Percentiles rank a stretch among this genome's conserved stretches.
Conservation (phyloP, 2,888 invertebrate genomes). For the Xylophagus ater region DNA sequence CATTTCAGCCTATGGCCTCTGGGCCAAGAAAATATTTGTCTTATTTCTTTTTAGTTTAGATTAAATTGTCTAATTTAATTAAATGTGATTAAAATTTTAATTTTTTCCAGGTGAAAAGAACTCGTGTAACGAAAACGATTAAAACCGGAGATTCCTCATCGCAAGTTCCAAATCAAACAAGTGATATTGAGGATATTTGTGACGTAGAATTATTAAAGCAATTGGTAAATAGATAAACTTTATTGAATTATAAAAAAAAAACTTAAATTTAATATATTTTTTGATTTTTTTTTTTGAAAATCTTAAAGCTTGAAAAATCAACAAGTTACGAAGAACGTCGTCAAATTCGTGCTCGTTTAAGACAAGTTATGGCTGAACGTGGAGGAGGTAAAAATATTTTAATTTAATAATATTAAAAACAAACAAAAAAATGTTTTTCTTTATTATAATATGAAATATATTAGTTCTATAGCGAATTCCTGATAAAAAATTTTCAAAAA, state of each 20-base stretch:
- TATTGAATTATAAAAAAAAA: neutral
- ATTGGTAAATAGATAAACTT: constrained; percentile 47
- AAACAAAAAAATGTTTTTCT: constrained; percentile 3
- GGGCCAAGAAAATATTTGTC: too few species aligned
- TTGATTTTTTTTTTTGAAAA: constrained; percentile 2
- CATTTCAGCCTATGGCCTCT: too few species aligned
- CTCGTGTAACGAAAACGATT: constrained; percentile 37
- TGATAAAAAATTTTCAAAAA: constrained; percentile 5
- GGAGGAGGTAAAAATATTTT: constrained; percentile 49
- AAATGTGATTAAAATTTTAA: constrained; percentile 13
- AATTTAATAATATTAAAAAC: constrained; percentile 2
- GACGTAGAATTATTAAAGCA: constrained; percentile 61
- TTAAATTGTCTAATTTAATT: too few species aligned
- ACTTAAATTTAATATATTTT: constrained; percentile 4
- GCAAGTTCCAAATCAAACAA: constrained; percentile 44
- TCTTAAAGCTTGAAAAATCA: constrained; percentile 63
- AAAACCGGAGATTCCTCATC: constrained; percentile 36
- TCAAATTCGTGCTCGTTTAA: constrained; percentile 66
- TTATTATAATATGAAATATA: neutral
- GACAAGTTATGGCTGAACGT: constrained; percentile 75
- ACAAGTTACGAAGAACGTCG: constrained; percentile 80
- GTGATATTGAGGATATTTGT: constrained; percentile 63
- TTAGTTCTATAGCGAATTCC: neutral
- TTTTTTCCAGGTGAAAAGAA: constrained; percentile 42
- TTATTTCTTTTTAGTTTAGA: too few species aligned